Evolutionary conservation across 2,797 vertebrate species (phyloP).

Genomic region (Garrulus glandarius): DNA sequence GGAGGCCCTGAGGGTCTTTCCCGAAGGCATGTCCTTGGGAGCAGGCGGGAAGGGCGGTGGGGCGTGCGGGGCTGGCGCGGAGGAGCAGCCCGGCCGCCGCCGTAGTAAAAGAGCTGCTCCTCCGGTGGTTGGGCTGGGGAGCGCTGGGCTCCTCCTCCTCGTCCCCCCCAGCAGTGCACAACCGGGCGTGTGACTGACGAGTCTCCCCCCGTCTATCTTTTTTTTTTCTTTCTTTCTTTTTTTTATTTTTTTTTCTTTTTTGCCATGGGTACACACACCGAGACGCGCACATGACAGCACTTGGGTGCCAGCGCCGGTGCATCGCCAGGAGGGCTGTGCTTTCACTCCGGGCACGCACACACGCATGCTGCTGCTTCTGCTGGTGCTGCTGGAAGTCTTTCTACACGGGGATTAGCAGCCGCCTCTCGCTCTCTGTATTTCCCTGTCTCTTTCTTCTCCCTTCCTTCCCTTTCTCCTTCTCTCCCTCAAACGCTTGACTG

Average conservation of each 20-base stretch:
- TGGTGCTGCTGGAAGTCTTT: background rate
- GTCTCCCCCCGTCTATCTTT: background rate
- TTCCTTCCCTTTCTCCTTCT: background rate
- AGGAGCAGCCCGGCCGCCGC: background rate
- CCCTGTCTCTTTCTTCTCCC: background rate
- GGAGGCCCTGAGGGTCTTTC: background rate
- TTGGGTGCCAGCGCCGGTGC: conserved; percentile 27
- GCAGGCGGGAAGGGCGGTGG: background rate
- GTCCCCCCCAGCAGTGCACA: conserved; percentile 28
- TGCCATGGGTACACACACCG: background rate
- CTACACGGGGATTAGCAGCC: conserved; percentile 57
- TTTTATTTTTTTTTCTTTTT: background rate
- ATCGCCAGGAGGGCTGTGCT: conserved; percentile 45
- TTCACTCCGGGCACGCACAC: conserved; percentile 18
- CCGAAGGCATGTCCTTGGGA: conserved; percentile 4
- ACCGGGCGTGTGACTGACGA: conserved; percentile 6
- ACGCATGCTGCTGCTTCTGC: background rate
- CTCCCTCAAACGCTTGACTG: background rate
- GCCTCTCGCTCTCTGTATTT: background rate
- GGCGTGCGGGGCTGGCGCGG: background rate
- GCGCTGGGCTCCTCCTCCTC: conserved; percentile 37
- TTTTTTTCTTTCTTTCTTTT: background rate
- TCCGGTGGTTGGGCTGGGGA: conserved; percentile 62
- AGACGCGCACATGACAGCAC: conserved; percentile 32
- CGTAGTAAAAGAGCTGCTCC: background rate